phyloP scores from a whole-genome alignment of 2,888 invertebrate genomes.

The Amphipyra berbera region DNA sequence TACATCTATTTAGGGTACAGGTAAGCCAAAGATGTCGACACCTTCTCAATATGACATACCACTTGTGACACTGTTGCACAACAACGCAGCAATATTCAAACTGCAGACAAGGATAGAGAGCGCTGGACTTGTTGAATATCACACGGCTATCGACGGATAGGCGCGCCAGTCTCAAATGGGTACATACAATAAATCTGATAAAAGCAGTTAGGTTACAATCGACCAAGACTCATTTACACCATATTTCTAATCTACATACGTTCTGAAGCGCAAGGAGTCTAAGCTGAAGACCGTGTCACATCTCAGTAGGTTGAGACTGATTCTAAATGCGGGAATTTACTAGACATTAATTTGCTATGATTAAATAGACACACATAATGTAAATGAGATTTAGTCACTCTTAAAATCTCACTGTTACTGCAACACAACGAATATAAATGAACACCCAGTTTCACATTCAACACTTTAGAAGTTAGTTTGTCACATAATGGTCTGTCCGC shows the following conservation, averaged over 20 bases:
- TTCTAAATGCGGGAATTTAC: conserved; percentile 52
- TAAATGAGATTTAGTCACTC: conserved; percentile 61
- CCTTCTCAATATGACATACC: conserved; percentile 36
- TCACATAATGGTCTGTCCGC: not conserved
- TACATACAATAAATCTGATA: conserved; percentile 35
- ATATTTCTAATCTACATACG: conserved; percentile 57
- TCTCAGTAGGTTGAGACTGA: conserved; percentile 47
- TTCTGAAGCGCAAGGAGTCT: conserved; percentile 53
- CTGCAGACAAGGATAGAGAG: conserved; percentile 48
- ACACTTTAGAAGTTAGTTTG: not conserved
- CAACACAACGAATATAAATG: conserved; percentile 32
- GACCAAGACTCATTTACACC: conserved; percentile 63
- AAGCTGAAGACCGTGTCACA: conserved; percentile 51
- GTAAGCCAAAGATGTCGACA: conserved; percentile 28
- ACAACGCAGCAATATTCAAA: conserved; percentile 45
- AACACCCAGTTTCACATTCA: conserved; percentile 28
- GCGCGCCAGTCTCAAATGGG: conserved; percentile 29
- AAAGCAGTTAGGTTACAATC: conserved; percentile 49
- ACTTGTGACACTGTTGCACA: conserved; percentile 42
- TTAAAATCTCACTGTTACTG: conserved; percentile 40
- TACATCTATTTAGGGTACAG: conserved; percentile 27
- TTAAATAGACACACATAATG: conserved; percentile 60
- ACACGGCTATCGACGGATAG: conserved; percentile 36
- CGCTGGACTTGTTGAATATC: conserved; percentile 35
- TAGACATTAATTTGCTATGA: conserved; percentile 54